phyloP scores from a whole-genome alignment of 53 echinoderm and acorn worm species.

The Holothuria scabra region DNA sequence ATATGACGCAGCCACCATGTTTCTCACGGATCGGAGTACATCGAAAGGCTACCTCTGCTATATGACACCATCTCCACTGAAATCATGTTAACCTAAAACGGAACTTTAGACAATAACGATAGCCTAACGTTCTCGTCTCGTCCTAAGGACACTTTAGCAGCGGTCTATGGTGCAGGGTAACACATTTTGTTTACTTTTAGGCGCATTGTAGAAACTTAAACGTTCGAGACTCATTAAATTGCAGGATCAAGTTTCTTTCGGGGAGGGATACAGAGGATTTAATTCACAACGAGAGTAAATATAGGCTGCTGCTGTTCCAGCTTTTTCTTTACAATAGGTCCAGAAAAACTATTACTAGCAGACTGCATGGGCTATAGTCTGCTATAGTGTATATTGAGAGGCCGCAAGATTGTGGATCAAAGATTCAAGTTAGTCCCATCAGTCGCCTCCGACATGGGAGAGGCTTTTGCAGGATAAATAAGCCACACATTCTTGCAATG shows the following conservation, averaged over 20 bases:
- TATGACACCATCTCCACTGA: slow-evolving; percentile 21
- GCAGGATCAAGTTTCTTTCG: neutral
- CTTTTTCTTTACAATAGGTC: neutral
- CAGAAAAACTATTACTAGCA: neutral
- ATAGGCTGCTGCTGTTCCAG: neutral
- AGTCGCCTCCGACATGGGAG: too few relatives aligned
- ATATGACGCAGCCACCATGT: slow-evolving; percentile 2
- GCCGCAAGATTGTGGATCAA: slow-evolving; percentile 1
- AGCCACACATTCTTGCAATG: slow-evolving; percentile 9
- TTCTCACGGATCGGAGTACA: slow-evolving; percentile 16
- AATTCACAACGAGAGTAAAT: neutral
- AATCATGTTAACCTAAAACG: neutral
- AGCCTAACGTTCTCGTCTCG: neutral
- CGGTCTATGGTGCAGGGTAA: neutral
- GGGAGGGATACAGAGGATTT: neutral
- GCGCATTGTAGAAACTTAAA: neutral
- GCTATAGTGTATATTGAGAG: neutral
- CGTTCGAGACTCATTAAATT: neutral
- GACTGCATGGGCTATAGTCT: neutral
- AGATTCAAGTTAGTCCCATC: too few relatives aligned
- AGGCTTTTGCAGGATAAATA: too few relatives aligned
- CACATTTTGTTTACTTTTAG: neutral
- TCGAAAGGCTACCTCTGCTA: slow-evolving; percentile 14
- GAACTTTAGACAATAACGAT: neutral
- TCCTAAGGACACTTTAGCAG: neutral